Evolutionary conservation across 1,140 invertebrate species (phyloP).

Genomic region (Trissolcus basalis): DNA sequence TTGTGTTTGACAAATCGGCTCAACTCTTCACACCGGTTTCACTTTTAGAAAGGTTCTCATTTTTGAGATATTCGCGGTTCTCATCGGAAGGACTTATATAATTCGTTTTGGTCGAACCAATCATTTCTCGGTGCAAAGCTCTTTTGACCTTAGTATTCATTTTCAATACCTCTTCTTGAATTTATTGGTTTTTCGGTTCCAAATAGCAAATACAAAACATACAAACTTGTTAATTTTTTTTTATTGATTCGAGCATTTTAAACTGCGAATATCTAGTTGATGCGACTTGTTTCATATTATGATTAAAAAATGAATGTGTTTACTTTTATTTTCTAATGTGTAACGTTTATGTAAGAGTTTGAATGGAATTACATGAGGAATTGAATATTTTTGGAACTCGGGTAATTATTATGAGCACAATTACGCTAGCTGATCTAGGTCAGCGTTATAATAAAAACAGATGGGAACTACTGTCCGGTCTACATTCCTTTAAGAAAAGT

Average conservation of each 20-base stretch:
- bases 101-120: neutral
- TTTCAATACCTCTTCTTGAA: too few species aligned
- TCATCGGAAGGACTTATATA: conserved; percentile 8
- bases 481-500: conserved; percentile 52
- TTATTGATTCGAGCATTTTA: too few species aligned
- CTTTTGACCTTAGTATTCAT: too few species aligned
- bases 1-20: conserved; percentile 21
- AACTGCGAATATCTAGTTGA: too few species aligned
- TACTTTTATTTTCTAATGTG: too few species aligned
- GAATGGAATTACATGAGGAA: neutral
- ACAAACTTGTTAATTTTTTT: too few species aligned
- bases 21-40: conserved; percentile 18
- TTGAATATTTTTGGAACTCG: neutral
- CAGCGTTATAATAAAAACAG: conserved; percentile 29
- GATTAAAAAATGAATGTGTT: too few species aligned
- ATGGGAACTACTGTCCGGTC: conserved; percentile 37
- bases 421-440: neutral
- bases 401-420: neutral
- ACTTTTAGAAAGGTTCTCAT: conserved; percentile 23
- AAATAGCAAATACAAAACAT: too few species aligned
- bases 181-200: too few species aligned
- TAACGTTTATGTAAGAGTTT: too few species aligned
- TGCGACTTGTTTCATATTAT: too few species aligned
- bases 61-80: conserved; percentile 21
- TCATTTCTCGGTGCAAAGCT: too few species aligned